Evolutionary conservation across 2,113 vertebrate species (phyloP).

Genomic region (Callorhinus ursinus): DNA sequence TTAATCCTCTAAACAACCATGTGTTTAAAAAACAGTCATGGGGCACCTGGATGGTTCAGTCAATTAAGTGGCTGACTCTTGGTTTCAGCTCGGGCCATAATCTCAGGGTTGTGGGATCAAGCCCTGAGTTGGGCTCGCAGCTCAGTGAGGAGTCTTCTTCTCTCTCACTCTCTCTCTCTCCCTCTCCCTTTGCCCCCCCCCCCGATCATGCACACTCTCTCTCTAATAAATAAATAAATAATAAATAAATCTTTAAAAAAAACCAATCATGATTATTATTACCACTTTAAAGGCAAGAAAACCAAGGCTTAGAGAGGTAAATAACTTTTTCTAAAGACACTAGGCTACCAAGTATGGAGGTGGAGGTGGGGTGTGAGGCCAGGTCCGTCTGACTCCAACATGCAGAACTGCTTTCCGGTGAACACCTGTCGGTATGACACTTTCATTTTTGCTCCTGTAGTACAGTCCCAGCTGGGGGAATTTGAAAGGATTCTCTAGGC

Average conservation of each 20-base stretch:
- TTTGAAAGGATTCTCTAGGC: not conserved
- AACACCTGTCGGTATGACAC: not conserved
- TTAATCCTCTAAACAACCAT: not conserved
- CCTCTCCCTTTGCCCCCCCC: not conserved
- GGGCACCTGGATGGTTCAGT: not conserved
- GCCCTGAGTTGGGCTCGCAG: not conserved
- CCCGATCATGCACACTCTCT: not conserved
- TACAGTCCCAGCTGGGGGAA: not conserved
- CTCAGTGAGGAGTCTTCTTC: not conserved
- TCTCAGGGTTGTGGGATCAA: not conserved
- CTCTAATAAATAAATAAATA: not conserved
- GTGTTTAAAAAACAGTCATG: not conserved
- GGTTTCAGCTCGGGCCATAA: not conserved
- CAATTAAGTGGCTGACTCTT: not conserved
- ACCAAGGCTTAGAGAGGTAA: not conserved
- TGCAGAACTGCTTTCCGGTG: not conserved
- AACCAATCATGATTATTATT: not conserved
- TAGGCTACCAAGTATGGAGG: not conserved
- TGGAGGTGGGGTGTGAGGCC: not conserved
- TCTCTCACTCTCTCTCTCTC: not conserved
- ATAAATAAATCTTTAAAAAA: not conserved
- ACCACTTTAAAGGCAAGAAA: constrained; percentile 28
- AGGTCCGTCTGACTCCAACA: not conserved
- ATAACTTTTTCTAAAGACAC: not conserved
- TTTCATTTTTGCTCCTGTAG: not conserved